Percentiles rank a stretch among this genome's conserved stretches.
phyloP scores from a whole-genome alignment of 1,140 invertebrate genomes.

The Halotydeus destructor region DNA sequence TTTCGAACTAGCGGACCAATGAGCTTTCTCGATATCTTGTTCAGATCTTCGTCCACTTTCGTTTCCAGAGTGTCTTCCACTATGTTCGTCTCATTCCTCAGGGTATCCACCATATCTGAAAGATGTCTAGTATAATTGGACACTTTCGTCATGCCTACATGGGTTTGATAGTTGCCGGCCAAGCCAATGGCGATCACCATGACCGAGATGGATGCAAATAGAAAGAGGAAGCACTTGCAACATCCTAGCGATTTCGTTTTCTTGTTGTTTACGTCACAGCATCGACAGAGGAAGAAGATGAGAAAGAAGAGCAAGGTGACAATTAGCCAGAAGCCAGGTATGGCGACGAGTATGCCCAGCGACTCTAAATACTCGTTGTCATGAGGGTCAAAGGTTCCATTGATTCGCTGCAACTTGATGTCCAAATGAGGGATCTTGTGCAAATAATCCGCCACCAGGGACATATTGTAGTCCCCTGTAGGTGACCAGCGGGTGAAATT shows the following conservation, averaged over 20 bases:
- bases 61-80: conserved; percentile 30
- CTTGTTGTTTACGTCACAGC: conserved; percentile 50
- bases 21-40: conserved; percentile 43
- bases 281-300: conserved; percentile 73
- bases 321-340: conserved; percentile 71
- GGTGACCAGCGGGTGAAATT: conserved; percentile 2
- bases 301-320: conserved; percentile 62
- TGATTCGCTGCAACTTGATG: conserved; percentile 62
- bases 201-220: conserved; percentile 11
- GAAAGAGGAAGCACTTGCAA: conserved; percentile 12
- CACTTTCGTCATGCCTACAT: conserved; percentile 62
- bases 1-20: conserved; percentile 46
- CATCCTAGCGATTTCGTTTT: conserved; percentile 9
- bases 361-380: conserved; percentile 62
- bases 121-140: conserved; percentile 51
- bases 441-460: conserved; percentile 56
- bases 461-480: conserved; percentile 29
- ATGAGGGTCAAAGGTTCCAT: conserved; percentile 68
- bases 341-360: conserved; percentile 56
- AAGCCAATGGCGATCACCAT: conserved; percentile 39
- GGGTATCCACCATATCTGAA: conserved; percentile 29
- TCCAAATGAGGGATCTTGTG: conserved; percentile 42
- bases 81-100: conserved; percentile 16
- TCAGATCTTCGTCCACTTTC: conserved; percentile 40
- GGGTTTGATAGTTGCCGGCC: conserved; percentile 79